phyloP scores from a whole-genome alignment of 2,797 vertebrate species.

The Onychomys arenicola region DNA sequence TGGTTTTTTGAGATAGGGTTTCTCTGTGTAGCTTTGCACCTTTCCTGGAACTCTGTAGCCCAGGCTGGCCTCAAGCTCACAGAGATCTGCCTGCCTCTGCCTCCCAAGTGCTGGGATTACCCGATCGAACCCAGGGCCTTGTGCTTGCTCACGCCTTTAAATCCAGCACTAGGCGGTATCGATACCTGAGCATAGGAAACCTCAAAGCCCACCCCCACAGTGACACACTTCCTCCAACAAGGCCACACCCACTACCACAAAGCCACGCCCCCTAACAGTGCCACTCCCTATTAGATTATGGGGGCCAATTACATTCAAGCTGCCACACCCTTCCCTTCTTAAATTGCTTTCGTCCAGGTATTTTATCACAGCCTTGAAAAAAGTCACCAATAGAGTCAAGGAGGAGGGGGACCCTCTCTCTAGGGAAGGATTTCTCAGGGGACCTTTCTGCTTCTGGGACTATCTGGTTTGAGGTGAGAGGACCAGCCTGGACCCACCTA shows the following conservation, averaged over 20 bases:
- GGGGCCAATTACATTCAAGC: neutral
- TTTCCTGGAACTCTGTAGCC: too few relatives aligned
- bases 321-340: neutral
- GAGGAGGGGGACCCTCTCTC: neutral
- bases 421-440: neutral
- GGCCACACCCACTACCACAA: neutral
- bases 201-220: neutral
- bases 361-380: too few relatives aligned
- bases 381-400: too few relatives aligned
- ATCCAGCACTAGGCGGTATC: too few relatives aligned
- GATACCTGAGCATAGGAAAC: neutral
- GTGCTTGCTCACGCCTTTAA: neutral
- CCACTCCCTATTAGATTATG: neutral
- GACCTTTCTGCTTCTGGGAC: neutral
- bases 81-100: too few relatives aligned
- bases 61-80: too few relatives aligned
- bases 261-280: neutral
- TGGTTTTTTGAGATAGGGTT: too few relatives aligned
- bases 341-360: neutral
- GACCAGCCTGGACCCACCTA: neutral
- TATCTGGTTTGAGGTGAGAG: neutral
- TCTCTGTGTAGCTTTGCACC: too few relatives aligned
- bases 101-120: too few relatives aligned
- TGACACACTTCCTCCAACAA: neutral
- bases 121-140: too few relatives aligned